phyloP scores from a whole-genome alignment of 1,140 invertebrate genomes.

The Drosophila sturtevanti region DNA sequence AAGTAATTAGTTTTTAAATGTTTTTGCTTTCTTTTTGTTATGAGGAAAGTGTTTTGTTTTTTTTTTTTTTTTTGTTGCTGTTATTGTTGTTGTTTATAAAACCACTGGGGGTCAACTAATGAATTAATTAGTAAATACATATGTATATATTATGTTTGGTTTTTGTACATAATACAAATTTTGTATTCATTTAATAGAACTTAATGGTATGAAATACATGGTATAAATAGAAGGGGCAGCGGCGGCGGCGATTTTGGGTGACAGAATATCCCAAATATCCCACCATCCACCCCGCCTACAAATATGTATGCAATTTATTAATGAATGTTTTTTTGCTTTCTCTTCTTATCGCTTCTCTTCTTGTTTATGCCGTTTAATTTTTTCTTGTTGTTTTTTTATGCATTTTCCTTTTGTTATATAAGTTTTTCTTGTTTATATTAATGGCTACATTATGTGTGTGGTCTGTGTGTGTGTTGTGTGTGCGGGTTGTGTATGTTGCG shows the following conservation, averaged over 20 bases:
- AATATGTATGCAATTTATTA: slow-evolving; percentile 54
- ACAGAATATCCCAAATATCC: not conserved
- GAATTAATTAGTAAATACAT: slow-evolving; percentile 17
- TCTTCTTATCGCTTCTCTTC: not conserved
- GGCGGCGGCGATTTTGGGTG: too few relatives aligned
- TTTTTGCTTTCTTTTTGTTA: slow-evolving; percentile 22
- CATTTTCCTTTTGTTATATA: slow-evolving; percentile 2
- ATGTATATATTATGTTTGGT: slow-evolving; percentile 34
- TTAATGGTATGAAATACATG: slow-evolving; percentile 73
- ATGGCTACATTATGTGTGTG: slow-evolving; percentile 16
- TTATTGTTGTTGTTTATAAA: slow-evolving; percentile 43
- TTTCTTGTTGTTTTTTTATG: not conserved
- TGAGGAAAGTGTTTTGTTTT: not conserved
- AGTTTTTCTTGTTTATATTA: slow-evolving; percentile 15
- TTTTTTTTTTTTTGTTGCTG: slow-evolving; percentile 9
- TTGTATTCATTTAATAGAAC: slow-evolving; percentile 60
- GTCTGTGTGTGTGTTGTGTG: not conserved
- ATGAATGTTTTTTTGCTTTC: slow-evolving; percentile 41
- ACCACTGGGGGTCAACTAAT: slow-evolving; percentile 41
- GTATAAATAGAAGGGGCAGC: slow-evolving; percentile 45
- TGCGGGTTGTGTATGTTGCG: not conserved
- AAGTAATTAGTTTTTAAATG: slow-evolving; percentile 32
- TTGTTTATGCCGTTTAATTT: slow-evolving; percentile 4
- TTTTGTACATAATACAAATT: slow-evolving; percentile 77
- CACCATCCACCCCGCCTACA: slow-evolving; percentile 14